Conservation (phyloP, 2,113 vertebrate species). For the Dromiciops gliroides region DNA sequence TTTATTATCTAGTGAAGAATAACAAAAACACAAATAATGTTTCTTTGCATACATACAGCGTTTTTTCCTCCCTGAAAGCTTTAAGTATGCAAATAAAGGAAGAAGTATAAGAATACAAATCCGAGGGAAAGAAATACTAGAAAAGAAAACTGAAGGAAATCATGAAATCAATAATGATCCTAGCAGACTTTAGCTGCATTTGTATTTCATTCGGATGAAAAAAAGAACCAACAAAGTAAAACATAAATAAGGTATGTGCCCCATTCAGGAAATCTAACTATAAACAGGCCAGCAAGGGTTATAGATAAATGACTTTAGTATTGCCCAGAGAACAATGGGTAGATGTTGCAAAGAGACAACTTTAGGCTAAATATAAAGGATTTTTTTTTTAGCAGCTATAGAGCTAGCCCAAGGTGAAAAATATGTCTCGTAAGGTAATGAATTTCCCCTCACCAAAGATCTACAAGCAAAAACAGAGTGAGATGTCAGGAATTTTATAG, state of each 20-base stretch:
- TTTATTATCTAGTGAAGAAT: conserved; percentile 24
- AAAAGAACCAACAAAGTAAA: conserved; percentile 48
- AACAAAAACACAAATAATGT: conserved; percentile 65
- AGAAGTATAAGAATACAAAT: conserved; percentile 12
- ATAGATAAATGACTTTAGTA: conserved; percentile 10
- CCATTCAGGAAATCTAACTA: conserved; percentile 2
- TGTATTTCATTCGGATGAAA: conserved; percentile 60
- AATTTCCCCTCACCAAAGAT: background rate
- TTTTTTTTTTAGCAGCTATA: too few species aligned
- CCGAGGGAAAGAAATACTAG: conserved; percentile 27
- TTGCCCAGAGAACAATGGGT: background rate
- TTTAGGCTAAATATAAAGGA: background rate
- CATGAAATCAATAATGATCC: conserved; percentile 54
- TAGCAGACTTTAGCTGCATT: conserved; percentile 51
- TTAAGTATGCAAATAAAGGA: conserved; percentile 15
- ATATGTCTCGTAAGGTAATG: background rate
- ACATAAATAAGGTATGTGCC: background rate
- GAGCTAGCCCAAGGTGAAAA: background rate
- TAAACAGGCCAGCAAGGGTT: background rate
- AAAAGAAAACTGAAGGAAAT: conserved; percentile 41
- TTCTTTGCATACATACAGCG: conserved; percentile 29
- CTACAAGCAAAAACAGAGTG: background rate
- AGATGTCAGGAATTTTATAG: too few species aligned
- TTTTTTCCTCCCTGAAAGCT: conserved; percentile 24
- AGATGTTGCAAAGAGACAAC: background rate